phyloP scores from a whole-genome alignment of 2,113 vertebrate species.

The Pollachius pollachius region DNA sequence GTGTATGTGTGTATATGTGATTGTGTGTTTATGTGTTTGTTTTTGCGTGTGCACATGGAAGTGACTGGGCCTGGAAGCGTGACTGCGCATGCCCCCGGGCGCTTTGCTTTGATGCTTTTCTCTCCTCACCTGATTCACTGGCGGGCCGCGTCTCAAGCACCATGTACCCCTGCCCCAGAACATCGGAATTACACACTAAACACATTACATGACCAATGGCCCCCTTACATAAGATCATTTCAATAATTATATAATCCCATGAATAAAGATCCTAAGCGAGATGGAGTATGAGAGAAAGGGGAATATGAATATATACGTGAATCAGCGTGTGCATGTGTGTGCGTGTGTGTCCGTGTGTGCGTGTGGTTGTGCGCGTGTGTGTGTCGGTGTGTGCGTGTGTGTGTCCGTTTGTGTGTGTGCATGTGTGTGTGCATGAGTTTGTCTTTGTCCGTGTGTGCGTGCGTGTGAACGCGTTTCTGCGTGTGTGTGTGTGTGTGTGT shows the following conservation, averaged over 20 bases:
- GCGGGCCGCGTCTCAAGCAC: conserved; percentile 39
- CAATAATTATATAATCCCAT: conserved; percentile 35
- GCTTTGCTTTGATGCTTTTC: conserved; percentile 54
- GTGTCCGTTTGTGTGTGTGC: too few relatives aligned
- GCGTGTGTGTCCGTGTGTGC: too few relatives aligned
- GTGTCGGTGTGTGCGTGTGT: too few relatives aligned
- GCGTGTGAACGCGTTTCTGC: too few relatives aligned
- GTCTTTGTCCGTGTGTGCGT: too few relatives aligned
- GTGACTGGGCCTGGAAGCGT: conserved; percentile 28
- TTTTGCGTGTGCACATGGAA: neutral
- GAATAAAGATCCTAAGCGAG: conserved; percentile 34
- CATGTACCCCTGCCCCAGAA: conserved; percentile 16
- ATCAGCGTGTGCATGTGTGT: too few relatives aligned
- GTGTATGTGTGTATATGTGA: conserved; percentile 3
- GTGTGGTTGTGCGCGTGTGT: too few relatives aligned
- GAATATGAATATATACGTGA: neutral
- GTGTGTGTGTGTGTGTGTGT: too few relatives aligned
- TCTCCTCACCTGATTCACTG: conserved; percentile 35
- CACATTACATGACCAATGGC: conserved; percentile 35
- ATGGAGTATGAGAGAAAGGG: conserved; percentile 1
- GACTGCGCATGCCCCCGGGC: conserved; percentile 54
- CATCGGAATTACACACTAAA: conserved; percentile 27
- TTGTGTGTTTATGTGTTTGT: neutral
- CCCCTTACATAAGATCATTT: conserved; percentile 30
- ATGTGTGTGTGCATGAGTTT: too few relatives aligned